These are phyloP conservation scores for Acromyrmex heyeri DNA, from an alignment of 1,140 invertebrate species.

Conservation along the genomic window DNA sequence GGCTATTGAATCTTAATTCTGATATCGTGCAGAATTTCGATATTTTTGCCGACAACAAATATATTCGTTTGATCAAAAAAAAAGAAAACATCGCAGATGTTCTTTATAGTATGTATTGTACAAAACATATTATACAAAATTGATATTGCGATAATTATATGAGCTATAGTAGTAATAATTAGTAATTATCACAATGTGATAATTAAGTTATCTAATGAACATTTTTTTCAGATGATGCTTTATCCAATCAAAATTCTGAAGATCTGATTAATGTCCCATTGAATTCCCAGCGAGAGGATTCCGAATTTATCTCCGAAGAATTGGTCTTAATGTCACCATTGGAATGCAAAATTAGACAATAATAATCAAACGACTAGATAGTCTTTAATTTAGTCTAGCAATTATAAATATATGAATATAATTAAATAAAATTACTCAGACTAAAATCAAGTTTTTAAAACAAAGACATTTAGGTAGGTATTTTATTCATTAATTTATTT, in stretches of 20 bases:
- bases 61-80: constrained; percentile 77
- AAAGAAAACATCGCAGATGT: constrained; percentile 71
- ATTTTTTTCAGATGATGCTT: constrained; percentile 21
- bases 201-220: background rate
- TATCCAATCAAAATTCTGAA: constrained; percentile 2
- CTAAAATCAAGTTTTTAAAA: no score
- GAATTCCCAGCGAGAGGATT: constrained; percentile 7
- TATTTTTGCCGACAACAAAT: constrained; percentile 70
- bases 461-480: no score
- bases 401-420: no score
- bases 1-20: constrained; percentile 81
- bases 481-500: no score
- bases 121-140: background rate
- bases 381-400: no score
- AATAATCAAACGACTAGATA: constrained; percentile 6
- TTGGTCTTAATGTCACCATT: background rate
- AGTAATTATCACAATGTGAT: background rate
- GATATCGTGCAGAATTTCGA: constrained; percentile 72
- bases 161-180: background rate
- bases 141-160: background rate
- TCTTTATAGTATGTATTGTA: constrained; percentile 26
- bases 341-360: background rate
- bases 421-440: no score
- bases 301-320: constrained; percentile 9
- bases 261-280: background rate